Base-by-base conservation (phyloP, 2,113 vertebrate species). In the Apteryx mantelli region DNA sequence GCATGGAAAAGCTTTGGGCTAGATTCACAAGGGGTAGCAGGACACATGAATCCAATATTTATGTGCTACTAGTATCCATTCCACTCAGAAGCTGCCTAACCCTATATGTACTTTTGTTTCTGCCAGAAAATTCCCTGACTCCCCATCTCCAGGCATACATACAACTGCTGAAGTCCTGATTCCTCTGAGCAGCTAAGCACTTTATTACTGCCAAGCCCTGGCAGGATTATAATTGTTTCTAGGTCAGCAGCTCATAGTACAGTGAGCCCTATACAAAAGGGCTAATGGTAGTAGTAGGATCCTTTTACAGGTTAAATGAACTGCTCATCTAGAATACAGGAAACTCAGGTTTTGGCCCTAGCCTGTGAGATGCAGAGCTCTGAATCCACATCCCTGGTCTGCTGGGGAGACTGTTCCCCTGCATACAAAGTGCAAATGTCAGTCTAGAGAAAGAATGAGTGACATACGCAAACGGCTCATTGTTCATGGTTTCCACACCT, bases 321-420 rank as follows among this genome's bases (percentile, higher is more conserved):
- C 53, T 80, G 4, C 32, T 88, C n/a, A 48, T 28, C 46, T 80
- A 73, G 44, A 82, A 61, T 52, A 80, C 1, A 76, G 58, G 82
- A 93, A 91, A 80, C 22, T 22, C 16, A 80, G 64, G 25, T 76
- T 69, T 86, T 53, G 38, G 17, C 48, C 38, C 19, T 91, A 52
- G 58, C 58, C 22, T 48, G 34, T 70, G 71, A 83, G 21, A 6
- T 64, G 50, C 38, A 91, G 78, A 86, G 32, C 32, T 93, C 91
- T 61, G 71, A 83, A 69, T 93, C 20, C 50, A 66, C 46, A 75
- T 36, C 25, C 5, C 28, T 24, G 24, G 34, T 89, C 73, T 93
- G 86, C 83, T 89, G 83, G 84, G 77, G n/a, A 87, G 77, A 91
- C 73, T 84, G 65, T 92, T 95, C 89, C 25, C 28, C 34, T 68